phyloP scores from a whole-genome alignment of 2,888 invertebrate genomes.

The Serrognathus titanus region DNA sequence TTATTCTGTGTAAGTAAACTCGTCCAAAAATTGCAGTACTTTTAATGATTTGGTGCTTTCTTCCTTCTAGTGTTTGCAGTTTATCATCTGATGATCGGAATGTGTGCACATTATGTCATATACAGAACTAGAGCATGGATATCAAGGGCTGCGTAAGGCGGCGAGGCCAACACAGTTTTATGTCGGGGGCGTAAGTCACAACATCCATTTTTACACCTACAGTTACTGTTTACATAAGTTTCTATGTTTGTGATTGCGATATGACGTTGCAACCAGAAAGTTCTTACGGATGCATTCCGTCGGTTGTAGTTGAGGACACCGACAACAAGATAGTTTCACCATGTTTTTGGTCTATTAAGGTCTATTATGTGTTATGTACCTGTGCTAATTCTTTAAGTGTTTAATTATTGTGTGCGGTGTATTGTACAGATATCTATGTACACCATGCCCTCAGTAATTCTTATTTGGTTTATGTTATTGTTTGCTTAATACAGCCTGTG shows the following conservation, averaged over 20 bases:
- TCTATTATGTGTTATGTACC: neutral
- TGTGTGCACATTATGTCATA: conserved; percentile 67
- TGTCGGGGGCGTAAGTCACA: conserved; percentile 64
- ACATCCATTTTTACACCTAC: neutral
- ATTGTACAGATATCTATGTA: no score
- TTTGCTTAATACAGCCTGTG: no score
- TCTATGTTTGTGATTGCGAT: neutral
- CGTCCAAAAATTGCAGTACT: neutral
- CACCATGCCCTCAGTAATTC: no score
- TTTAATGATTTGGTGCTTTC: neutral
- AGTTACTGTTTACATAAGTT: no score
- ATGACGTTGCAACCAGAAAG: conserved; percentile 6
- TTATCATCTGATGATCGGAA: conserved; percentile 5
- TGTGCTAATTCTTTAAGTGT: neutral
- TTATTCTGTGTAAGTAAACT: neutral
- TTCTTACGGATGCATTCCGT: conserved; percentile 29
- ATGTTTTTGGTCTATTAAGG: conserved; percentile 32
- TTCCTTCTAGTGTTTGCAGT: neutral
- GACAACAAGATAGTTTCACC: conserved; percentile 34
- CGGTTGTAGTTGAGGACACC: conserved; percentile 41
- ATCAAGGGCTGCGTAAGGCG: conserved; percentile 79
- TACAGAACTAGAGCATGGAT: conserved; percentile 89
- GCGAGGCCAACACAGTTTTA: conserved; percentile 64
- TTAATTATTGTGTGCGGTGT: neutral
- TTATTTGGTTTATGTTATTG: no score